Conservation (phyloP, 37 sponge, comb jelly and placozoan genomes). For the Beroe forskalii region DNA sequence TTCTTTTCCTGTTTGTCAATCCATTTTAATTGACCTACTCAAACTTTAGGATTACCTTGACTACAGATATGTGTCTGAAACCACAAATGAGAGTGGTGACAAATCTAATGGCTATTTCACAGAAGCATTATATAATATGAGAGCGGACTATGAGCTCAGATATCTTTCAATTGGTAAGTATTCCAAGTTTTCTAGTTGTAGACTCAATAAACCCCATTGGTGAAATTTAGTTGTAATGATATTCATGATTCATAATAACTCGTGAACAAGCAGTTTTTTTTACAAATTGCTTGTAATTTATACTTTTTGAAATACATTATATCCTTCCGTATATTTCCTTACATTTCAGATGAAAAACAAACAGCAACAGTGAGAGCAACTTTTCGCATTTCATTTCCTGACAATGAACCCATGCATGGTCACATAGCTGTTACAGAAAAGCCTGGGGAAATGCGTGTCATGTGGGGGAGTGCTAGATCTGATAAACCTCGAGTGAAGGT, state of each 20-base stretch:
- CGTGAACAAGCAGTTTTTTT: no score
- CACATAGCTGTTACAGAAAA: conserved; percentile 32
- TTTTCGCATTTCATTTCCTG: neutral
- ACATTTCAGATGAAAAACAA: conserved; percentile 28
- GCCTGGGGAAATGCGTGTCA: conserved; percentile 58
- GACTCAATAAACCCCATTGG: no score
- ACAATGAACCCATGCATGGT: conserved; percentile 63
- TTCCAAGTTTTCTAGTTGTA: neutral
- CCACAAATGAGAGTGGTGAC: neutral
- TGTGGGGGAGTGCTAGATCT: conserved; percentile 59
- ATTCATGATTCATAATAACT: no score
- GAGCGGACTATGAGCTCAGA: conserved; percentile 51
- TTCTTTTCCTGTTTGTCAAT: no score
- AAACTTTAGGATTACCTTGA: conserved; percentile 39
- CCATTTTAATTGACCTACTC: no score
- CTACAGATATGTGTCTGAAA: conserved; percentile 43
- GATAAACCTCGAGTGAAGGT: conserved; percentile 48
- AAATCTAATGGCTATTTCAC: neutral
- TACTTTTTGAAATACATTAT: no score
- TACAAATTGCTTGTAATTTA: no score
- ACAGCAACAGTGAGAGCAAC: conserved; percentile 34
- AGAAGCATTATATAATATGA: conserved; percentile 25
- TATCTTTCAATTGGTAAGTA: conserved; percentile 42
- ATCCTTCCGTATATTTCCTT: no score
- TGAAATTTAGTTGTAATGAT: no score